These are phyloP conservation scores for Diplodus sargus DNA, from an alignment of 2,797 vertebrate species.

Conservation along the genomic window DNA sequence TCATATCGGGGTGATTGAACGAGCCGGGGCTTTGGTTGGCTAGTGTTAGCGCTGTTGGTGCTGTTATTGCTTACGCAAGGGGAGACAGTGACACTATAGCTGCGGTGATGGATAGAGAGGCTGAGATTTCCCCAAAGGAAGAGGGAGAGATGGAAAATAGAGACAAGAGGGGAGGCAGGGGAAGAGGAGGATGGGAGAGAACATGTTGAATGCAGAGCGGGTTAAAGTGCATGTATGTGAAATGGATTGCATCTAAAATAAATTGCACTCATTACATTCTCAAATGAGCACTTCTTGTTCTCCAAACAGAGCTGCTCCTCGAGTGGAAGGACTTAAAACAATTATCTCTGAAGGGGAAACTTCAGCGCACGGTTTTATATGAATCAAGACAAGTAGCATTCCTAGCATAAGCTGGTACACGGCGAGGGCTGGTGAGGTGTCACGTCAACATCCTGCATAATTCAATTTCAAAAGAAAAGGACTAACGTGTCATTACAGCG, in stretches of 20 bases:
- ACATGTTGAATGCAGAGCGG: not conserved
- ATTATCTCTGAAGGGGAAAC: conserved; percentile 33
- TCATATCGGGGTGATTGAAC: conserved; percentile 77
- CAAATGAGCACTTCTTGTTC: conserved; percentile 18
- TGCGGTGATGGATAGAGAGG: conserved; percentile 61
- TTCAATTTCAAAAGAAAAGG: not conserved
- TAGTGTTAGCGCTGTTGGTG: conserved; percentile 41
- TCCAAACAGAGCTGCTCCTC: conserved; percentile 24
- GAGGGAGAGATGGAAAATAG: conserved; percentile 10
- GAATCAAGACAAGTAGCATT: conserved; percentile 8
- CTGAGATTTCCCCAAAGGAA: conserved; percentile 55
- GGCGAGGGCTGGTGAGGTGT: not conserved
- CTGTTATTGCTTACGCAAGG: conserved; percentile 65
- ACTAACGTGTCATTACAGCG: not conserved
- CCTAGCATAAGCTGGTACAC: not conserved
- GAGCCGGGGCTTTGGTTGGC: conserved; percentile 65
- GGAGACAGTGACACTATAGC: conserved; percentile 53
- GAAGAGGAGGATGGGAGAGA: conserved; percentile 13
- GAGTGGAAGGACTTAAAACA: conserved; percentile 18
- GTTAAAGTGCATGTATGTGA: conserved; percentile 6
- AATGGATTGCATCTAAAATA: conserved; percentile 39
- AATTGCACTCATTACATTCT: conserved; percentile 33
- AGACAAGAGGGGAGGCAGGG: conserved; percentile 23
- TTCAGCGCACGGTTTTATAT: conserved; percentile 1
- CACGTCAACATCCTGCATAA: not conserved